Percentiles rank a stretch among this genome's conserved stretches.
These are phyloP conservation scores for Yponomeuta sedellus DNA, from an alignment of 2,888 invertebrate species.

Conservation along the genomic window DNA sequence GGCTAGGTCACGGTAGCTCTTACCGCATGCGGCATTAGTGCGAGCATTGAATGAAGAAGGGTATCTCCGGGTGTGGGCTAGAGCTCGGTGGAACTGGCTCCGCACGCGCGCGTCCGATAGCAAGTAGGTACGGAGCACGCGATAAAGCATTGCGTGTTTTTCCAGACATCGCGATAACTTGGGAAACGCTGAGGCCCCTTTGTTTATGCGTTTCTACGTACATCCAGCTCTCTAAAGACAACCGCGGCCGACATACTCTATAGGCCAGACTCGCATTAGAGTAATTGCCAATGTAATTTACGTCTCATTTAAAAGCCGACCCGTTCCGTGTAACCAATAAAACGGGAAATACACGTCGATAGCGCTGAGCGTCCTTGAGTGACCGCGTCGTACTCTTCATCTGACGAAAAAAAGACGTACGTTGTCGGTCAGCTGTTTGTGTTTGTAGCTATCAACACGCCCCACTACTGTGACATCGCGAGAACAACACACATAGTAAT, in stretches of 20 bases:
- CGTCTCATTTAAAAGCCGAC: conserved; percentile 8
- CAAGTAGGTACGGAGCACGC: conserved; percentile 27
- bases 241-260: not conserved
- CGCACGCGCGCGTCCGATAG: not conserved
- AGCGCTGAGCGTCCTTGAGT: conserved; percentile 65
- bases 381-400: conserved; percentile 71
- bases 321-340: conserved; percentile 3
- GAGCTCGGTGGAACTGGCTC: not conserved
- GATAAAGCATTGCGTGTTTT: conserved; percentile 67
- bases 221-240: not conserved
- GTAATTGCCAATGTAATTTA: conserved; percentile 12
- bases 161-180: conserved; percentile 55
- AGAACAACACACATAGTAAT: not conserved
- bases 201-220: conserved; percentile 22
- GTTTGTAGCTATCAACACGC: conserved; percentile 68
- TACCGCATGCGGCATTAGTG: too few relatives aligned
- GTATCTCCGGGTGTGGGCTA: too few relatives aligned
- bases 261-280: conserved; percentile 8
- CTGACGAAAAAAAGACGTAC: conserved; percentile 59
- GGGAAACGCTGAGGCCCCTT: conserved; percentile 47
- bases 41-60: too few relatives aligned
- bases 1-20: too few relatives aligned
- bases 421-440: conserved; percentile 71
- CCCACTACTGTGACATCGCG: conserved; percentile 31
- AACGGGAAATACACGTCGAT: conserved; percentile 48